These are phyloP conservation scores for Tachina lurida DNA, from an alignment of 2,888 invertebrate genomes.

Conservation along the genomic window DNA sequence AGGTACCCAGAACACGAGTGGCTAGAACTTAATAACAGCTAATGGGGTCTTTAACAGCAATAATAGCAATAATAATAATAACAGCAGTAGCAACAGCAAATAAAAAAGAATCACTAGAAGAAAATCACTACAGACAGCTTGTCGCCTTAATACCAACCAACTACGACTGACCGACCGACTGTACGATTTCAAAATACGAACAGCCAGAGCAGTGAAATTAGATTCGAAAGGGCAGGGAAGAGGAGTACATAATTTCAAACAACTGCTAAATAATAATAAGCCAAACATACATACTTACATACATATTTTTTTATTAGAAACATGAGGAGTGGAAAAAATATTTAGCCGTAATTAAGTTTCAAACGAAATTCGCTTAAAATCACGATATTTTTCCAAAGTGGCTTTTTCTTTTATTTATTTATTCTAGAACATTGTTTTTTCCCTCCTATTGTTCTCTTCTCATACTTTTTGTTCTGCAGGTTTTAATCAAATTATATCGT, in stretches of 20 bases:
- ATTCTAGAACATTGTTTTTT: conserved; percentile 14
- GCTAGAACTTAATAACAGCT: conserved; percentile 47
- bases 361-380: conserved; percentile 39
- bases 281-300: not conserved
- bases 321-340: conserved; percentile 1
- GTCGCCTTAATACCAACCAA: conserved; percentile 48
- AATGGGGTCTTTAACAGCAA: conserved; percentile 36
- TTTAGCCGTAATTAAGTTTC: conserved; percentile 26
- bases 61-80: conserved; percentile 1
- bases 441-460: conserved; percentile 2
- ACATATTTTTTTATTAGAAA: conserved; percentile 39
- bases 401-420: conserved; percentile 34
- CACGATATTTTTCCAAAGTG: conserved; percentile 15
- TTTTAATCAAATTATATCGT: conserved; percentile 57
- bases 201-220: not conserved
- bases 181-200: conserved; percentile 34
- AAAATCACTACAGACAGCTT: conserved; percentile 67
- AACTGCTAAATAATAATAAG: conserved; percentile 5
- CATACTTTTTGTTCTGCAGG: not conserved
- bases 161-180: conserved; percentile 1
- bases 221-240: conserved; percentile 1
- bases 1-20: conserved; percentile 19
- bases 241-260: conserved; percentile 2
- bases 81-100: conserved; percentile 14
- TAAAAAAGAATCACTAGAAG: conserved; percentile 52